Evolutionary conservation across 2,888 invertebrate species (phyloP).

Genomic region (Meiosimyza decipiens): DNA sequence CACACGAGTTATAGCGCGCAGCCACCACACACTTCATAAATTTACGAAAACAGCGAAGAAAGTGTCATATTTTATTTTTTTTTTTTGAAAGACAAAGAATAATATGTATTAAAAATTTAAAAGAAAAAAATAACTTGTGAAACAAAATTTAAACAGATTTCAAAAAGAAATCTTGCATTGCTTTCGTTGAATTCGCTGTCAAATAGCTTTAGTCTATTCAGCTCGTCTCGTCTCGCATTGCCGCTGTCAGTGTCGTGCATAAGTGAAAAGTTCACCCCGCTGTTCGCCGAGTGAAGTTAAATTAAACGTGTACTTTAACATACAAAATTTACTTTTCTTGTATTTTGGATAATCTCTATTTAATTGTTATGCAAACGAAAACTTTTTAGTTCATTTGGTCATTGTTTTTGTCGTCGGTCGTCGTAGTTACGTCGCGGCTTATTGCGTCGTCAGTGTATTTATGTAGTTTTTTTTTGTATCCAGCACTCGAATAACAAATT

Average conservation of each 20-base stretch:
- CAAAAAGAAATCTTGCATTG: too few species aligned
- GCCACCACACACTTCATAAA: too few species aligned
- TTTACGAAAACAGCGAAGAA: too few species aligned
- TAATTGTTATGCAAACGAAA: conserved; percentile 3
- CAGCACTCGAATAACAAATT: conserved; percentile 6
- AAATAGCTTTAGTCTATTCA: not conserved
- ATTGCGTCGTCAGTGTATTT: too few species aligned
- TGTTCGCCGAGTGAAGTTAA: not conserved
- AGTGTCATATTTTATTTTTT: too few species aligned
- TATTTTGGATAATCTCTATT: not conserved
- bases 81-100: too few species aligned
- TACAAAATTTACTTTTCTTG: not conserved
- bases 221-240: not conserved
- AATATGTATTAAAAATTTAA: not conserved
- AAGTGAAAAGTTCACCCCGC: too few species aligned
- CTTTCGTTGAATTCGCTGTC: not conserved
- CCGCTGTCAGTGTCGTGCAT: conserved; percentile 8
- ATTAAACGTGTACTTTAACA: not conserved
- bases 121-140: not conserved
- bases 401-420: not conserved
- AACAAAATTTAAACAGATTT: not conserved
- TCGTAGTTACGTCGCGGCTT: not conserved
- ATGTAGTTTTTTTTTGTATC: too few species aligned
- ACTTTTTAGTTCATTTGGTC: not conserved
- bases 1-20: too few species aligned